Evolutionary conservation across 2,113 vertebrate genomes (phyloP).

Genomic region (Chloebia gouldiae): DNA sequence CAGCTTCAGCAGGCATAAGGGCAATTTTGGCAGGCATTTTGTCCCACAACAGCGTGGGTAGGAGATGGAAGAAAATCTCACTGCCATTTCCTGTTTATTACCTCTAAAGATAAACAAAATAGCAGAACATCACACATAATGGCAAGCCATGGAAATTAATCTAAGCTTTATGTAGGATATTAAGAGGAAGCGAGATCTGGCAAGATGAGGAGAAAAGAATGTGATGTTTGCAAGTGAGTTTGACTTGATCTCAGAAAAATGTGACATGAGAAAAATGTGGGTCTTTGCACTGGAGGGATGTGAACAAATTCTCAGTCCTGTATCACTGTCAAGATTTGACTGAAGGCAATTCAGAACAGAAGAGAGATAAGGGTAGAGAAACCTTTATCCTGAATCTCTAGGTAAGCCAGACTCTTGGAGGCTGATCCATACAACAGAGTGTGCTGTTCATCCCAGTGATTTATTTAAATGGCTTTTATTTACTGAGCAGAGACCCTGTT

Average conservation of each 20-base stretch:
- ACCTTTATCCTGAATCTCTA: not conserved
- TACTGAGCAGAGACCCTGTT: not conserved
- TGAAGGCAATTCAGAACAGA: not conserved
- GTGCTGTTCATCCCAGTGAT: not conserved
- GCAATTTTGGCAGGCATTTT: not conserved
- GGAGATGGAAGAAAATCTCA: not conserved
- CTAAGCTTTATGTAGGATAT: not conserved
- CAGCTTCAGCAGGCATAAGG: not conserved
- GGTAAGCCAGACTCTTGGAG: not conserved
- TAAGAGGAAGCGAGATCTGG: not conserved
- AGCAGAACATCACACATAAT: not conserved
- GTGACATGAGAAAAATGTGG: not conserved
- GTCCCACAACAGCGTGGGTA: not conserved
- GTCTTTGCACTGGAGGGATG: not conserved
- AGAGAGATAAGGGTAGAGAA: not conserved
- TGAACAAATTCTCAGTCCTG: not conserved
- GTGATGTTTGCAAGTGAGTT: not conserved
- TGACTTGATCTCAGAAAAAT: not conserved
- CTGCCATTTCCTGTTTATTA: not conserved
- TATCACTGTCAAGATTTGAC: not conserved
- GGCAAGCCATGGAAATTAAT: not conserved
- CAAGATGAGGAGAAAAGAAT: not conserved
- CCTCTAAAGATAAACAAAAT: not conserved
- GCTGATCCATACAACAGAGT: not conserved
- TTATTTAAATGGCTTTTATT: not conserved